Evolutionary conservation across 2,113 vertebrate species (phyloP).

Genomic region (Aptenodytes patagonicus): DNA sequence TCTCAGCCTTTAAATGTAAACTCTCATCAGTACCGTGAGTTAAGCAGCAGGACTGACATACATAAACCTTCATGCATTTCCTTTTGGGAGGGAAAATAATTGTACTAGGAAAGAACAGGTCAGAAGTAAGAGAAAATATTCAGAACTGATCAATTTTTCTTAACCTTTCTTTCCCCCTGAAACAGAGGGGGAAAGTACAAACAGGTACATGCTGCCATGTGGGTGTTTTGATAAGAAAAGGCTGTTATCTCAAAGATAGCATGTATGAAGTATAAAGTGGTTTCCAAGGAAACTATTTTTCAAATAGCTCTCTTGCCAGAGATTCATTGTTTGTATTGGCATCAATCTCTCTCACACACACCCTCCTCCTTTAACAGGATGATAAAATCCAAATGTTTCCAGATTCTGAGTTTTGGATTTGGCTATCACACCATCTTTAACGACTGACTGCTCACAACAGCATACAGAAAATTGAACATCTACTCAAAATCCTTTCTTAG

Average conservation of each 20-base stretch:
- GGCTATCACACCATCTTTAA: not conserved
- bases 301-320: constrained; percentile 5
- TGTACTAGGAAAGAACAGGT: not conserved
- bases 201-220: constrained; percentile 27
- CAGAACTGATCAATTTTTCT: not conserved
- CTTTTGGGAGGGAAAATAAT: not conserved
- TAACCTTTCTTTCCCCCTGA: not conserved
- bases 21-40: not conserved
- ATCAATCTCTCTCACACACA: not conserved
- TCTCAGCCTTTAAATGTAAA: not conserved
- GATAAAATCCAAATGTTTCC: not conserved
- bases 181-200: not conserved
- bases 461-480: not conserved
- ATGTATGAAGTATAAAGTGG: not conserved
- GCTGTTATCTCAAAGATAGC: constrained; percentile 39
- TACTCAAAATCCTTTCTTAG: not conserved
- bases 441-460: not conserved
- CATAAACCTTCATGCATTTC: not conserved
- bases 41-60: not conserved
- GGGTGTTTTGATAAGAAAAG: constrained; percentile 41
- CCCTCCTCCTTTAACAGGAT: not conserved
- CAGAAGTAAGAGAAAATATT: not conserved
- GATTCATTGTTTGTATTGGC: constrained; percentile 20
- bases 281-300: constrained; percentile 58
- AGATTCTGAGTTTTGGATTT: constrained; percentile 4